Evolutionary conservation across 2,113 vertebrate genomes (phyloP).

Genomic region (Rhabdomys dilectus): DNA sequence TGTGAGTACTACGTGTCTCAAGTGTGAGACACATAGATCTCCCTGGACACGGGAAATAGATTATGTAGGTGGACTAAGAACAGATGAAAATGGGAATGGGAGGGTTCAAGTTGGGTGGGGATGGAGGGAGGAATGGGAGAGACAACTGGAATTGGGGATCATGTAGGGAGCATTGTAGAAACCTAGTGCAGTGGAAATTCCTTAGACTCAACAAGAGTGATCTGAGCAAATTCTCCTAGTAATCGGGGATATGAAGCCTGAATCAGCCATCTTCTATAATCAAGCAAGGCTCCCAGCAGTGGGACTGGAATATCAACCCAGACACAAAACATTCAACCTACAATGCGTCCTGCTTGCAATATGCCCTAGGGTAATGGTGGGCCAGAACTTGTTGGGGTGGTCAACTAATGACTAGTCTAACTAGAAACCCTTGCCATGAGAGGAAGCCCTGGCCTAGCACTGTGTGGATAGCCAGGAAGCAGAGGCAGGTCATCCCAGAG

Average conservation of each 20-base stretch:
- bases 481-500: neutral
- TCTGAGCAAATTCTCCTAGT: neutral
- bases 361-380: neutral
- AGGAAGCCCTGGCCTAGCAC: neutral
- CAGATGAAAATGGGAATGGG: neutral
- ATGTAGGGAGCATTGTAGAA: neutral
- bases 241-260: neutral
- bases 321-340: neutral
- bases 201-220: neutral
- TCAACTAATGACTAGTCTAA: neutral
- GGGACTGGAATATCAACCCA: neutral
- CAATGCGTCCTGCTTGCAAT: neutral
- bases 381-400: neutral
- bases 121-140: neutral
- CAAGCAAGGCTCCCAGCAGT: neutral
- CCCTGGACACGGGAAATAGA: neutral
- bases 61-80: neutral
- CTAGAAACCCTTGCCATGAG: neutral
- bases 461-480: neutral
- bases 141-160: neutral
- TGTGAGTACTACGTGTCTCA: neutral
- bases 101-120: neutral
- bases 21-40: neutral
- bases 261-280: neutral
- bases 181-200: neutral